Conservation (phyloP, 2,888 invertebrate species). For the Mechanitis messenoides region DNA sequence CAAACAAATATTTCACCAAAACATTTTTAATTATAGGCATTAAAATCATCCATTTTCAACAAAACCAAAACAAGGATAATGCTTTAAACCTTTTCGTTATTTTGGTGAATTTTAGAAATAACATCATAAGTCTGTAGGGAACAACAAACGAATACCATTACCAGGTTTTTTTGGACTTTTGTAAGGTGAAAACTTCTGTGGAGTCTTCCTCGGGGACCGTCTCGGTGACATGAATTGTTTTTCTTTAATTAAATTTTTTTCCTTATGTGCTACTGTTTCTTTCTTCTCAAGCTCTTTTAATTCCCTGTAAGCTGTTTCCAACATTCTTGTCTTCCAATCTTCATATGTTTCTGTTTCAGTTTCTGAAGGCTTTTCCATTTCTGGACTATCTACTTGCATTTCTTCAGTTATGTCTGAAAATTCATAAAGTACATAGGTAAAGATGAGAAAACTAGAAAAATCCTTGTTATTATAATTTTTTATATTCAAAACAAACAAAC, state of each 20-base stretch:
- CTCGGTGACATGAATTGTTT: constrained; percentile 23
- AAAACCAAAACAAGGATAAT: no score
- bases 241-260: constrained; percentile 12
- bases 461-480: background rate
- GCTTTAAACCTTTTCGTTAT: no score
- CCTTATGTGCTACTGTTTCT: constrained; percentile 23
- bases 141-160: constrained; percentile 54
- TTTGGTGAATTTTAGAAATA: no score
- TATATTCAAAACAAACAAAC: no score
- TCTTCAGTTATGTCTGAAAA: constrained; percentile 41
- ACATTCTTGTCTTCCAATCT: constrained; percentile 78
- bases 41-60: no score
- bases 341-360: constrained; percentile 75
- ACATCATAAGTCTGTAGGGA: constrained; percentile 44
- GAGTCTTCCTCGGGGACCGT: constrained; percentile 35
- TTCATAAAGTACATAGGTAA: background rate
- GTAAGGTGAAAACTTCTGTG: constrained; percentile 57
- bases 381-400: constrained; percentile 46
- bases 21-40: no score
- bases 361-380: constrained; percentile 39
- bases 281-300: constrained; percentile 39
- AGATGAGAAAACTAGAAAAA: background rate
- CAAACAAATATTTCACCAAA: no score
- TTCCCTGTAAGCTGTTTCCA: constrained; percentile 67
- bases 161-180: constrained; percentile 40